Conservation (phyloP, 35 echinoderm and acorn worm species). For the Acanthaster planci region DNA sequence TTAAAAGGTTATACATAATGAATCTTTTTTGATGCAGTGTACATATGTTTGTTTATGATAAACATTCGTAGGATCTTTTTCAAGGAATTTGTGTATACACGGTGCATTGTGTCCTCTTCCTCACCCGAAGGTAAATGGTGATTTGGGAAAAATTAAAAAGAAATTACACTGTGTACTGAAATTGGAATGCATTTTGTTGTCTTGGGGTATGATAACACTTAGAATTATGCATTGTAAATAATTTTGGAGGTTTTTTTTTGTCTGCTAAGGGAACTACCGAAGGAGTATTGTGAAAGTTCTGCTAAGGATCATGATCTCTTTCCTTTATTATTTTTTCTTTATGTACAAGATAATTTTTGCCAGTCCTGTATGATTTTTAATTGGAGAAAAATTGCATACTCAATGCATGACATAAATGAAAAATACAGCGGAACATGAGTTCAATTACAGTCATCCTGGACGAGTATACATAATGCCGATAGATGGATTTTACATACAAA, state of each 20-base stretch:
- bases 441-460: too few species aligned
- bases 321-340: not conserved
- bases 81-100: slow-evolving; percentile 10
- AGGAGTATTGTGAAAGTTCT: not conserved
- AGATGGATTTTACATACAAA: not conserved
- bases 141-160: not conserved
- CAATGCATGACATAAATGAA: not conserved
- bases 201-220: not conserved
- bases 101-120: slow-evolving; percentile 8
- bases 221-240: slow-evolving; percentile 29
- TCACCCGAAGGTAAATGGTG: not conserved
- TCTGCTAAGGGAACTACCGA: not conserved
- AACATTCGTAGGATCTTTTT: slow-evolving; percentile 21
- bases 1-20: slow-evolving; percentile 27
- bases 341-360: not conserved
- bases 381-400: not conserved
- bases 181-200: not conserved
- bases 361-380: not conserved
- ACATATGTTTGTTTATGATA: slow-evolving; percentile 30
- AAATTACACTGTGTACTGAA: not conserved
- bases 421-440: not conserved
- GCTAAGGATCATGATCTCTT: not conserved
- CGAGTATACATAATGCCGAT: slow-evolving; percentile 6
- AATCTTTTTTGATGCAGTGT: slow-evolving; percentile 31
- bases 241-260: not conserved